Conservation (phyloP, 2,888 invertebrate genomes). For the Teleiodes luculella region DNA sequence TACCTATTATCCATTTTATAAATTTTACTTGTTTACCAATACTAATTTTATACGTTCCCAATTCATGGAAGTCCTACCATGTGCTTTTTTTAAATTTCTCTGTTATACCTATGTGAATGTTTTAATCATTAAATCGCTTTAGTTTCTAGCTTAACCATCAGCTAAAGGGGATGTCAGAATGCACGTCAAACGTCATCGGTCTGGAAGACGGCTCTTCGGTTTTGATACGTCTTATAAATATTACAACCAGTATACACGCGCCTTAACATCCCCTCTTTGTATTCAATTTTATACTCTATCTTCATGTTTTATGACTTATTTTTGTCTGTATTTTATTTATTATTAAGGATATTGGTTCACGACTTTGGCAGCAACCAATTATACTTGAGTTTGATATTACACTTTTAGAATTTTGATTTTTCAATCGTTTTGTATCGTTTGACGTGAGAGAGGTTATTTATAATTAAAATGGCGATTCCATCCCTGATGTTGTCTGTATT, state of each 20-base stretch:
- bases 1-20: too few relatives aligned
- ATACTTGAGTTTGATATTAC: conserved; percentile 72
- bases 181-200: conserved; percentile 77
- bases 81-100: too few relatives aligned
- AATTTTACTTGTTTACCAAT: too few relatives aligned
- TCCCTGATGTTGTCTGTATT: conserved; percentile 39
- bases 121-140: neutral
- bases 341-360: conserved; percentile 36
- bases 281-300: conserved; percentile 31
- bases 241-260: conserved; percentile 48
- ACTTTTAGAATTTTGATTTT: conserved; percentile 70
- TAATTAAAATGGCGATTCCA: conserved; percentile 74
- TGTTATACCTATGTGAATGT: too few relatives aligned
- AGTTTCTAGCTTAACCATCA: conserved; percentile 31
- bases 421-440: conserved; percentile 68
- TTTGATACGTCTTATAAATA: conserved; percentile 76
- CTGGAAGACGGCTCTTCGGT: conserved; percentile 72
- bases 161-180: conserved; percentile 66
- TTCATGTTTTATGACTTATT: neutral
- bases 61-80: too few relatives aligned
- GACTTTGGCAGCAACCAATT: conserved; percentile 67
- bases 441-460: conserved; percentile 55
- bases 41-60: too few relatives aligned
- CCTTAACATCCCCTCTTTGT: conserved; percentile 36
- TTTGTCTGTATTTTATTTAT: conserved; percentile 17